A percentile compares a stretch with the other conserved stretches of the same genome.
Conservation (phyloP, 1,140 invertebrate species). For the Helicoverpa armigera region DNA sequence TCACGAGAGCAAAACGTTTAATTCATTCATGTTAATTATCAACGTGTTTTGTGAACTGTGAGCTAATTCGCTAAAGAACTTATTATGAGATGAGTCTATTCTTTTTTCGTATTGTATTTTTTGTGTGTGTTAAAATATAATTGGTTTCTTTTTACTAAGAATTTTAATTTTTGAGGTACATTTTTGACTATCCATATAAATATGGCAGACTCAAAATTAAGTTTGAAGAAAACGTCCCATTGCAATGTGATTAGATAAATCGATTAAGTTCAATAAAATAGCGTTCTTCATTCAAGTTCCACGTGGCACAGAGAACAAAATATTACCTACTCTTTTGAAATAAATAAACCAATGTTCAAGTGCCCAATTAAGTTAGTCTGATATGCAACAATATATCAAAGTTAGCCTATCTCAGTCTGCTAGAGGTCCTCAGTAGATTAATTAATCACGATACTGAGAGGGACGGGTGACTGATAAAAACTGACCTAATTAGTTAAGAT, state of each 20-base stretch:
- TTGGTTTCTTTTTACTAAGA: no score
- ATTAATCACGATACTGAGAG: not conserved
- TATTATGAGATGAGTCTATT: conserved; percentile 13
- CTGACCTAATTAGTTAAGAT: conserved; percentile 7
- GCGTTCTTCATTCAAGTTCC: no score
- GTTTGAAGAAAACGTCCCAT: no score
- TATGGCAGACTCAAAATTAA: no score
- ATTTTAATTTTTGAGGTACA: no score
- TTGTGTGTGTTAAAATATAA: not conserved
- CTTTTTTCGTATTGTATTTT: conserved; percentile 2
- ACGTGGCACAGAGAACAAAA: no score
- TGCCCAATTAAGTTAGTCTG: no score
- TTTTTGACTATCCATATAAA: no score
- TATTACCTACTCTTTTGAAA: no score
- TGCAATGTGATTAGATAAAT: no score
- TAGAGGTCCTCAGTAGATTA: conserved; percentile 10
- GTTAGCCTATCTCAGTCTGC: not conserved
- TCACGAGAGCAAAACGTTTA: not conserved
- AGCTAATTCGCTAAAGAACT: conserved; percentile 20
- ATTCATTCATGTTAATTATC: conserved; percentile 24
- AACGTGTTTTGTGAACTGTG: conserved; percentile 29
- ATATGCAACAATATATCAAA: not conserved
- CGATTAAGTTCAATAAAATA: no score
- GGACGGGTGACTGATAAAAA: conserved; percentile 5
- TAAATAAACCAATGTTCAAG: no score